These are phyloP conservation scores for Homarus americanus DNA, from an alignment of 1,140 invertebrate genomes.

Conservation along the genomic window DNA sequence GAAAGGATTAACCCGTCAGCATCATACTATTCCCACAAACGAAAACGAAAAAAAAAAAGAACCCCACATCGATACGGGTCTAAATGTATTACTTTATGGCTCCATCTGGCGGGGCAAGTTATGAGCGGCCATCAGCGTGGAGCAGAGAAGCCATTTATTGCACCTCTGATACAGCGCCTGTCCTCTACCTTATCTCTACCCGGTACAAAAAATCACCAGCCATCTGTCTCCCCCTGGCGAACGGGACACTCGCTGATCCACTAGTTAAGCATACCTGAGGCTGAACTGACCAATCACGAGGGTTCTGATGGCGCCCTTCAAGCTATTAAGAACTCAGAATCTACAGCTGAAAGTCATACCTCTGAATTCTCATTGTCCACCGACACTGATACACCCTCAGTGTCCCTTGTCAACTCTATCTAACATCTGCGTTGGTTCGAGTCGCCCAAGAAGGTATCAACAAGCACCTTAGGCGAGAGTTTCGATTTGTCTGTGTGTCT, in stretches of 20 bases:
- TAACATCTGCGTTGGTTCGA: no score
- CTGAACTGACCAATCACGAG: neutral
- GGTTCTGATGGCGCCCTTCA: neutral
- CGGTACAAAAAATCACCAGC: neutral
- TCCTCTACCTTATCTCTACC: conserved; percentile 33
- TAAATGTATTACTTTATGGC: neutral
- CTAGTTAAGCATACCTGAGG: neutral
- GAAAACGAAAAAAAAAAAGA: no score
- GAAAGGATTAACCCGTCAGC: neutral
- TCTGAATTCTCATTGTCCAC: no score
- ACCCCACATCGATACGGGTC: neutral
- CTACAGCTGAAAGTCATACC: no score
- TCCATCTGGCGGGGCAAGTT: conserved; percentile 1
- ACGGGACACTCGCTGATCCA: neutral
- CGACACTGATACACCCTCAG: no score
- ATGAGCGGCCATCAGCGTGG: conserved; percentile 36
- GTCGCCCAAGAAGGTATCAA: no score
- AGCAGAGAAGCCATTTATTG: conserved; percentile 41
- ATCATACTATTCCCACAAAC: neutral
- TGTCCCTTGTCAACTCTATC: no score
- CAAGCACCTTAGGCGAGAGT: neutral
- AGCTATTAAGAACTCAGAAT: no score
- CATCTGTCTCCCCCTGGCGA: neutral
- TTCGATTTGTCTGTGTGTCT: neutral
- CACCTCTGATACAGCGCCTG: neutral